Conservation (phyloP, 1,140 invertebrate genomes). For the Drosophila nigromelanica region DNA sequence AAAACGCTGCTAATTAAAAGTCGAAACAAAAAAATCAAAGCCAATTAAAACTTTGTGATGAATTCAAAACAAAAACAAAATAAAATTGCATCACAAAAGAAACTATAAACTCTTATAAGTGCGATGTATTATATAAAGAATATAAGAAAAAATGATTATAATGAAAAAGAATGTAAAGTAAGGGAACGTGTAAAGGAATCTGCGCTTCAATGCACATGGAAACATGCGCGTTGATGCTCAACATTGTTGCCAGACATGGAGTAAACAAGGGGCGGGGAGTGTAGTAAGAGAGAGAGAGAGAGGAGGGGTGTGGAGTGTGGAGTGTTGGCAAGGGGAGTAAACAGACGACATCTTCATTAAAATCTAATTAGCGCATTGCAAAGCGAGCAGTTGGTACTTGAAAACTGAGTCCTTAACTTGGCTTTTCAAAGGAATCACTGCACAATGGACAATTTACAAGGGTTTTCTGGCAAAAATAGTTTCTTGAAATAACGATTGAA, state of each 20-base stretch:
- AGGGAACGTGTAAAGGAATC: slow-evolving; percentile 55
- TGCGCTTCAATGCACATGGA: slow-evolving; percentile 55
- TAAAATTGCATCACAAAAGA: slow-evolving; percentile 20
- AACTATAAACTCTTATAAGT: slow-evolving; percentile 33
- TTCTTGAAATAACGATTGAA: too few species aligned
- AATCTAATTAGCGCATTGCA: slow-evolving; percentile 71
- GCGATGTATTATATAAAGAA: neutral
- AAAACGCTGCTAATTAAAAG: slow-evolving; percentile 27
- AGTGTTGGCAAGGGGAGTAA: neutral
- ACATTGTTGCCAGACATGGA: slow-evolving; percentile 52
- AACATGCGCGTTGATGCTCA: slow-evolving; percentile 65
- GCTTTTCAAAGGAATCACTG: neutral
- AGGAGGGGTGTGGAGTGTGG: neutral
- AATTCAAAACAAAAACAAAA: slow-evolving; percentile 13
- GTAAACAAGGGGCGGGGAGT: neutral
- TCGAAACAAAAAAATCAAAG: slow-evolving; percentile 1
- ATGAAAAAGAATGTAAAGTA: slow-evolving; percentile 18
- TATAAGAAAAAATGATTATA: neutral
- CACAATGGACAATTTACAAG: too few species aligned
- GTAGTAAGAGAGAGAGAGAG: neutral
- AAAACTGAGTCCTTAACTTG: slow-evolving; percentile 31
- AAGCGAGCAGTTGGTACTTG: slow-evolving; percentile 17
- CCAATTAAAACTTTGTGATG: slow-evolving; percentile 38
- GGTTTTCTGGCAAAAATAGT: too few species aligned
- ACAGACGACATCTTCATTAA: slow-evolving; percentile 73